These are phyloP conservation scores for Lutraria rhynchaena DNA, from an alignment of 1,140 invertebrate genomes.

Conservation along the genomic window DNA sequence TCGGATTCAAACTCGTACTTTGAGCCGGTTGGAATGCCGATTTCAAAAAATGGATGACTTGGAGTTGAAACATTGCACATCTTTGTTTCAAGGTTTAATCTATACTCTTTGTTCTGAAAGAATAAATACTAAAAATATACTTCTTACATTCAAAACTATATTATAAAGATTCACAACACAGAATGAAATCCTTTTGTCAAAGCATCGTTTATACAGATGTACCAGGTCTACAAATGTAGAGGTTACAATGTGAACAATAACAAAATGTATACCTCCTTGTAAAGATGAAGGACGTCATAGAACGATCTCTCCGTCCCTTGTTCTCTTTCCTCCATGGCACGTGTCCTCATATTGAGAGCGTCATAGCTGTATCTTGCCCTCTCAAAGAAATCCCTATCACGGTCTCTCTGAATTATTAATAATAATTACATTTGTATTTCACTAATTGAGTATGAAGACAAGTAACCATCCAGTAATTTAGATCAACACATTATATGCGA, in stretches of 20 bases:
- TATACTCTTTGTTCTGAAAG: constrained; percentile 70
- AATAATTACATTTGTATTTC: too few species aligned
- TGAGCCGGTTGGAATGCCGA: constrained; percentile 69
- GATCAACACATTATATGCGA: too few species aligned
- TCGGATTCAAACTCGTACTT: constrained; percentile 67
- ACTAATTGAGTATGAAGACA: too few species aligned
- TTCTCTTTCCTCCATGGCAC: not conserved
- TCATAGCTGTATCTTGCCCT: not conserved
- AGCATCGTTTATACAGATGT: too few species aligned
- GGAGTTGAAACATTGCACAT: constrained; percentile 69
- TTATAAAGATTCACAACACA: not conserved
- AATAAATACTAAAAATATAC: too few species aligned
- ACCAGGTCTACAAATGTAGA: too few species aligned
- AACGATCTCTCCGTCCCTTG: not conserved
- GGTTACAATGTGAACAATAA: too few species aligned
- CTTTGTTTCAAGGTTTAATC: constrained; percentile 67
- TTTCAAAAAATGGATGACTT: constrained; percentile 70
- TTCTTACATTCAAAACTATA: too few species aligned
- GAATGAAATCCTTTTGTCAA: too few species aligned
- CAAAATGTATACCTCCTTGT: too few species aligned
- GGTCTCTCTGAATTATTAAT: too few species aligned
- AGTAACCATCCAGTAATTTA: too few species aligned
- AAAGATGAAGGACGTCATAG: not conserved
- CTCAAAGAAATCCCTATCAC: not conserved
- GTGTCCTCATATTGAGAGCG: not conserved